Evolutionary conservation across 2,888 invertebrate genomes (phyloP).

Genomic region (Drosophila setosimentum): DNA sequence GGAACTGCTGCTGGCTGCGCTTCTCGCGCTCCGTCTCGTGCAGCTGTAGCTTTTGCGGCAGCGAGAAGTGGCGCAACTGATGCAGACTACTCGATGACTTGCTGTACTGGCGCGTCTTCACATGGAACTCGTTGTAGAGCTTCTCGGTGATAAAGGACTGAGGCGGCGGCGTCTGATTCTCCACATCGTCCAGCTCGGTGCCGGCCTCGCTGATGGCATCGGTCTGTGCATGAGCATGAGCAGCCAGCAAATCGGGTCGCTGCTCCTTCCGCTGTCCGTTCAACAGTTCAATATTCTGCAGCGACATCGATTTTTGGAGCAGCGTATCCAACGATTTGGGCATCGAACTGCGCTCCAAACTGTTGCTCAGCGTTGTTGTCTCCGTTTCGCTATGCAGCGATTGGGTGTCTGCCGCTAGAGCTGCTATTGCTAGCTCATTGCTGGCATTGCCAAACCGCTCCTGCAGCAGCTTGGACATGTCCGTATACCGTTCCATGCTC

Average conservation of each 20-base stretch:
- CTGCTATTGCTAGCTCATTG: slow-evolving; percentile 14
- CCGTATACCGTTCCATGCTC: slow-evolving; percentile 90
- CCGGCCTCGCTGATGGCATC: slow-evolving; percentile 83
- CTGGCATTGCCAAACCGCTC: slow-evolving; percentile 87
- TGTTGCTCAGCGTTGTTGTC: slow-evolving; percentile 77
- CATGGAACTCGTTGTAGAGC: slow-evolving; percentile 90
- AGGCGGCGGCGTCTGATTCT: slow-evolving; percentile 84
- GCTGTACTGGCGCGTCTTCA: slow-evolving; percentile 89
- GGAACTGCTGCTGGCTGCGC: slow-evolving; percentile 81
- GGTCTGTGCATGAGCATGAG: slow-evolving; percentile 69
- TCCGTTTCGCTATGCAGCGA: slow-evolving; percentile 75
- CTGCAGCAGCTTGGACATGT: slow-evolving; percentile 90
- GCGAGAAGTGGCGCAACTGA: slow-evolving; percentile 83
- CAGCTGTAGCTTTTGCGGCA: slow-evolving; percentile 86
- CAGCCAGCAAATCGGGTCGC: slow-evolving; percentile 82
- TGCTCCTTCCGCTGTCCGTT: slow-evolving; percentile 72
- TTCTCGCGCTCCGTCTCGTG: slow-evolving; percentile 85
- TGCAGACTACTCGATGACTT: slow-evolving; percentile 88
- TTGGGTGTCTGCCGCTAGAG: slow-evolving; percentile 39
- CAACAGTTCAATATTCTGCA: slow-evolving; percentile 84
- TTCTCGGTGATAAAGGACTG: slow-evolving; percentile 90
- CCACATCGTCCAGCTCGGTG: slow-evolving; percentile 81
- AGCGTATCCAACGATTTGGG: slow-evolving; percentile 69
- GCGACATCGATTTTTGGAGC: slow-evolving; percentile 84
- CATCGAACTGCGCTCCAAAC: slow-evolving; percentile 68